Conservation (phyloP, 2,888 invertebrate genomes). For the Idaea aversata region DNA sequence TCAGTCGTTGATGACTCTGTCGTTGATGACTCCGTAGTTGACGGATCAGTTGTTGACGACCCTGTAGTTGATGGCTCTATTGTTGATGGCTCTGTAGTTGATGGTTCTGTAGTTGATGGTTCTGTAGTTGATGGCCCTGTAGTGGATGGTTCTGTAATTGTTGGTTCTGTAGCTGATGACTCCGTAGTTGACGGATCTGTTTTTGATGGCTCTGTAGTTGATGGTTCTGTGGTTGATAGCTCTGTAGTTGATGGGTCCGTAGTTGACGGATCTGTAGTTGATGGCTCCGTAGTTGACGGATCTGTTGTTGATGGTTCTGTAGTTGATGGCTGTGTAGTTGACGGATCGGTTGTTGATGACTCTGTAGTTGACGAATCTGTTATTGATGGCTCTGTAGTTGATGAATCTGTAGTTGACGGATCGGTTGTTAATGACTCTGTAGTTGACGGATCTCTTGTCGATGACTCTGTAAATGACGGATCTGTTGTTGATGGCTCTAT, state of each 20-base stretch:
- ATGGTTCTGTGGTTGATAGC: not conserved
- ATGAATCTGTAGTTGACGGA: constrained; percentile 5
- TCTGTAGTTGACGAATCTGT: constrained; percentile 6
- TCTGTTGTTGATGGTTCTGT: constrained; percentile 6
- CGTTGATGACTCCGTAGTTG: constrained; percentile 2
- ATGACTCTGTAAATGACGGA: constrained; percentile 2
- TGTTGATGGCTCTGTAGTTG: not conserved
- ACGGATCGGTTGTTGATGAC: constrained; percentile 4
- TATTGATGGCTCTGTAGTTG: constrained; percentile 1
- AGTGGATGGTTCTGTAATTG: not conserved
- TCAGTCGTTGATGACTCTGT: not conserved
- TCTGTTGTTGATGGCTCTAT: not conserved
- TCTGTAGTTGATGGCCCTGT: not conserved
- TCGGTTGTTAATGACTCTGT: constrained; percentile 5
- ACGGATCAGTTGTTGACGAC: not conserved
- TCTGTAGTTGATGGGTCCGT: not conserved
- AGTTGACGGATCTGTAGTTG: not conserved
- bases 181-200: not conserved
- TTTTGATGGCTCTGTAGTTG: not conserved
- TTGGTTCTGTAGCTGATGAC: not conserved
- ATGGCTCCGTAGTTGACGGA: not conserved
- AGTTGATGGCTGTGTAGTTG: not conserved
- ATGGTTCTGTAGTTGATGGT: not conserved
- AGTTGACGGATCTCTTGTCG: constrained; percentile 6
- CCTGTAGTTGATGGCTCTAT: not conserved